phyloP scores from a whole-genome alignment of 2,113 vertebrate species.

The Philantomba maxwellii region DNA sequence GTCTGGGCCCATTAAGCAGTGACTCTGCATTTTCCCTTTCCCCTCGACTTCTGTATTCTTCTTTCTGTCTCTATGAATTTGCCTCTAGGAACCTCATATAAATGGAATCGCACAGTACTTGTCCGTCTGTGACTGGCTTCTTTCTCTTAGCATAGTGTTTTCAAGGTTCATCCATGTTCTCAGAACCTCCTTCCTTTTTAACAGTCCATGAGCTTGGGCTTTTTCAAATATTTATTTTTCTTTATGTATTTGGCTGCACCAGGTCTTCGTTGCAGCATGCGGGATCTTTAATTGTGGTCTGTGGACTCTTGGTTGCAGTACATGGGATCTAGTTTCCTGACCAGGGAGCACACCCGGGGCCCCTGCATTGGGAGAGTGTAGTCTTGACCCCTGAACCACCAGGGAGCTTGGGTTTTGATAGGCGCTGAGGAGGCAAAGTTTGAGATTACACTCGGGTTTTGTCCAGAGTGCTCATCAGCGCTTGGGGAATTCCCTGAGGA shows the following conservation, averaged over 20 bases:
- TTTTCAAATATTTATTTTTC: neutral
- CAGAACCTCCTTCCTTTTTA: neutral
- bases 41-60: neutral
- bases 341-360: accelerated
- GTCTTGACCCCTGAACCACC: neutral
- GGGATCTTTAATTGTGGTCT: neutral
- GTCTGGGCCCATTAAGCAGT: neutral
- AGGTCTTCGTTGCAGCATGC: neutral
- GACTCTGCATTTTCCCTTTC: neutral
- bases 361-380: accelerated
- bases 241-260: neutral
- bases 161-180: neutral
- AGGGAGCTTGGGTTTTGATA: neutral
- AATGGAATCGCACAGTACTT: neutral
- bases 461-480: neutral
- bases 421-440: neutral
- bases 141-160: neutral
- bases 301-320: neutral
- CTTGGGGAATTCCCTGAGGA: neutral
- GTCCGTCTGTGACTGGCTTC: neutral
- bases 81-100: neutral
- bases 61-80: neutral
- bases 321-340: neutral
- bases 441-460: neutral
- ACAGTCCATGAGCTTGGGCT: neutral